These are phyloP conservation scores for Sorex fumeus DNA, from an alignment of 2,113 vertebrate species.

Conservation along the genomic window DNA sequence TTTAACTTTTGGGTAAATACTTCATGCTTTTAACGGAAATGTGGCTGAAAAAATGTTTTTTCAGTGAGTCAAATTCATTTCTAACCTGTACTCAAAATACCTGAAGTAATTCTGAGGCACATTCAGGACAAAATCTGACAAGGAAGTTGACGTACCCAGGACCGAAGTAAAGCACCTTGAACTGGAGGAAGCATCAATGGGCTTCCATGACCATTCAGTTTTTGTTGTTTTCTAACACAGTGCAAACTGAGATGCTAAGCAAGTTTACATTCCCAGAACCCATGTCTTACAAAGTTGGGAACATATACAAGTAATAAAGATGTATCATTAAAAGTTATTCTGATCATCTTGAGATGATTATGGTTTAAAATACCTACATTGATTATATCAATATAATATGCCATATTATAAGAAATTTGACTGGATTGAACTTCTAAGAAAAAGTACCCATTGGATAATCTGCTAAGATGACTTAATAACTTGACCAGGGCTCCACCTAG, in stretches of 20 bases:
- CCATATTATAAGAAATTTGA: neutral
- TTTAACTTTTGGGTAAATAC: neutral
- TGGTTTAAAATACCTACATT: neutral
- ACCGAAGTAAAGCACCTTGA: neutral
- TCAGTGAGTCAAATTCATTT: conserved; percentile 32
- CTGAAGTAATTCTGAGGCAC: neutral
- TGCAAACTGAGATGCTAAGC: neutral
- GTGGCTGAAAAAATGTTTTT: neutral
- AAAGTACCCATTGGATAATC: conserved; percentile 13
- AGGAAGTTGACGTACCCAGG: neutral
- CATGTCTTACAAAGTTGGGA: neutral
- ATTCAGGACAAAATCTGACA: neutral
- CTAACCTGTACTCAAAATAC: conserved; percentile 36
- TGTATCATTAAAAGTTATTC: neutral
- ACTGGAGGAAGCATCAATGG: neutral
- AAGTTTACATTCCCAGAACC: neutral
- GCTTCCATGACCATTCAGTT: neutral
- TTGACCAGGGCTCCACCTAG: neutral
- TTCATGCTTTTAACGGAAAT: neutral
- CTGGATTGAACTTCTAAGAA: neutral
- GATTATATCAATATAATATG: neutral
- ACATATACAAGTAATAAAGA: neutral
- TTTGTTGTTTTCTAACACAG: neutral
- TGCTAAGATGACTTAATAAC: conserved; percentile 23
- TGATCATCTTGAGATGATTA: neutral